These are phyloP conservation scores for Nephrocerus scutellatus DNA, from an alignment of 2,888 invertebrate species.

Conservation along the genomic window DNA sequence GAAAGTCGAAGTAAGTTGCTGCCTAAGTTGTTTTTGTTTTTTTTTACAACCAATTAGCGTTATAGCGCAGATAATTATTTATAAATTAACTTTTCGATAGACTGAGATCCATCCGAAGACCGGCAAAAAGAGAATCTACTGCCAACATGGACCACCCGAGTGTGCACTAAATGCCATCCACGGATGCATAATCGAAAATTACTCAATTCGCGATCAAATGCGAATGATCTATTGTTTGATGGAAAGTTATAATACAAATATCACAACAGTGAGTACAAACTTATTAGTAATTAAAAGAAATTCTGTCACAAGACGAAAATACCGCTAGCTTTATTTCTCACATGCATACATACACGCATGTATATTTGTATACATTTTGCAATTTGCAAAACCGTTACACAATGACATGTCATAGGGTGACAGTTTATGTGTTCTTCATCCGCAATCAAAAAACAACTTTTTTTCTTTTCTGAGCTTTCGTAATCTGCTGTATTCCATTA, in stretches of 20 bases:
- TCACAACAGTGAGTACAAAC: conserved; percentile 28
- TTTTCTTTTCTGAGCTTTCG: too few relatives aligned
- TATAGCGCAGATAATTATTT: neutral
- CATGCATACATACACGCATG: too few relatives aligned
- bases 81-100: conserved; percentile 17
- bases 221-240: conserved; percentile 40
- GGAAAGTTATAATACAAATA: conserved; percentile 22
- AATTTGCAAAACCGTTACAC: too few relatives aligned
- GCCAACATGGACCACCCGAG: conserved; percentile 40
- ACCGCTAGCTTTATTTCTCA: too few relatives aligned
- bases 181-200: conserved; percentile 40
- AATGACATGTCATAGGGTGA: too few relatives aligned
- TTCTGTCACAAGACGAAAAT: neutral
- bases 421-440: too few relatives aligned
- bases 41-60: neutral
- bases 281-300: too few relatives aligned
- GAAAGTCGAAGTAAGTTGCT: conserved; percentile 37
- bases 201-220: conserved; percentile 29
- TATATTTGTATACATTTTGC: too few relatives aligned
- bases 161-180: conserved; percentile 44
- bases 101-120: conserved; percentile 25
- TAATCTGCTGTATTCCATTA: too few relatives aligned
- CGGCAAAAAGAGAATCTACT: conserved; percentile 28
- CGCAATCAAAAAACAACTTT: too few relatives aligned
- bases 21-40: neutral